These are phyloP conservation scores for Myrmophylax atrothorax DNA, from an alignment of 2,113 vertebrate genomes.

Conservation along the genomic window DNA sequence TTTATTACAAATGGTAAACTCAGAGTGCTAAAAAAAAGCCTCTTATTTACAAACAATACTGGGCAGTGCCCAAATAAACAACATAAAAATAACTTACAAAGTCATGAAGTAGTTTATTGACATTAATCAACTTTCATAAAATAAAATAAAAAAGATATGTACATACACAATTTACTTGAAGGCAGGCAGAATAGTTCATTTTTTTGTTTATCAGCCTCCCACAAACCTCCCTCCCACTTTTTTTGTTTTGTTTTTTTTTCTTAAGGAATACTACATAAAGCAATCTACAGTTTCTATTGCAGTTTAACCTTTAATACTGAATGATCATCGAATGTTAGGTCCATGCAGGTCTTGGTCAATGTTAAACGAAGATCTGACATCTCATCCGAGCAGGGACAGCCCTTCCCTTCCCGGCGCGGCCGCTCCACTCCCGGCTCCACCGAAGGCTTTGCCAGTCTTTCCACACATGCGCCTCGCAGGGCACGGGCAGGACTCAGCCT, in stretches of 20 bases:
- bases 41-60: constrained; percentile 99
- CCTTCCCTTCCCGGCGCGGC: constrained; percentile 66
- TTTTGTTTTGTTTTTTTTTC: constrained; percentile 55
- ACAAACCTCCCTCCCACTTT: constrained; percentile 75
- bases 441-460: constrained; percentile 76
- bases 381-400: constrained; percentile 72
- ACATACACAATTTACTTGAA: constrained; percentile 85
- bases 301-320: constrained; percentile 92
- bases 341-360: constrained; percentile 94
- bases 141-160: constrained; percentile 89
- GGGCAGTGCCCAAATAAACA: constrained; percentile 95
- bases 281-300: constrained; percentile 87
- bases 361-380: constrained; percentile 81
- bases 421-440: constrained; percentile 62
- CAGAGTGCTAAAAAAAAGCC: constrained; percentile 88
- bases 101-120: constrained; percentile 92
- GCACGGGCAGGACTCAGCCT: constrained; percentile 72
- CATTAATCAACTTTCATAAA: constrained; percentile 88
- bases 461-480: constrained; percentile 79
- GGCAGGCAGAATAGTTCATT: constrained; percentile 87
- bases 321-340: constrained; percentile 86
- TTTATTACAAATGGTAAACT: constrained; percentile 99
- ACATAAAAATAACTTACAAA: constrained; percentile 95
- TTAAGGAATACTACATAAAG: constrained; percentile 84
- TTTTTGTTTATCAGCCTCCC: constrained; percentile 74